Base-by-base conservation (phyloP, 2,797 vertebrate species). In the Brachyrhaphis roseni region DNA sequence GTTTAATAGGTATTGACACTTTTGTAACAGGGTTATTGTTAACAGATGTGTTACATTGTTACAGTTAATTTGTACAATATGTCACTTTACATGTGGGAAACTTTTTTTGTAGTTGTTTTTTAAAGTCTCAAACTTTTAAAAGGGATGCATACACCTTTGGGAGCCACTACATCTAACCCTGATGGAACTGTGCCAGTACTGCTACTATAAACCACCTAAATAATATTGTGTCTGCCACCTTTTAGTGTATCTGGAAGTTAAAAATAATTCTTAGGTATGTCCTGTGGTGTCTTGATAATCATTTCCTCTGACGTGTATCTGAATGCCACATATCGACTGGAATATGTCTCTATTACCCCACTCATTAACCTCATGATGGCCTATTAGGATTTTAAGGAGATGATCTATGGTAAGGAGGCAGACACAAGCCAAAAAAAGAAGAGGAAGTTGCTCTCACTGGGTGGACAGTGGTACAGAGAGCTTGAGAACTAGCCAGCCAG, bases 291-390 rank as follows among this genome's bases (percentile, higher is more conserved):
- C 82, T 81, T 72, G 72, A 72, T 75, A 5, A n/a, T 85, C 26
- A 36, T 81, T 85, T 83, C 79, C 43, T 4, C 83, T 92, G 88
- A 91, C 89, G 90, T 84, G 77, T 74, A 88, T 92, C 89, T 80
- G 85, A 86, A 93, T 95, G 94, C 95, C 91, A 94, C 80, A 92
- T 90, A 89, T 91, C 91, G 90, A 95, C 91, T 91, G 68, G 83
- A 89, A 92, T 86, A 90, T 82, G 75, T 80, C 89, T 90, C 85
- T 82, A 93, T 94, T 94, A 94, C 92, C 87, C 88, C 87, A 57
- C 89, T 95, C 91, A 94, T 95, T 95, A 95, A 94, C 93, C 92
- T 91, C 82, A 59, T 43, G 77, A 83, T 16, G 81, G 84, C 92
- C 88, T 49, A 2, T 74, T 78, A 89, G 89, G 90, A 90, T 78